These are phyloP conservation scores for Miichthys miiuy DNA, from an alignment of 2,797 vertebrate species.

Conservation along the genomic window DNA sequence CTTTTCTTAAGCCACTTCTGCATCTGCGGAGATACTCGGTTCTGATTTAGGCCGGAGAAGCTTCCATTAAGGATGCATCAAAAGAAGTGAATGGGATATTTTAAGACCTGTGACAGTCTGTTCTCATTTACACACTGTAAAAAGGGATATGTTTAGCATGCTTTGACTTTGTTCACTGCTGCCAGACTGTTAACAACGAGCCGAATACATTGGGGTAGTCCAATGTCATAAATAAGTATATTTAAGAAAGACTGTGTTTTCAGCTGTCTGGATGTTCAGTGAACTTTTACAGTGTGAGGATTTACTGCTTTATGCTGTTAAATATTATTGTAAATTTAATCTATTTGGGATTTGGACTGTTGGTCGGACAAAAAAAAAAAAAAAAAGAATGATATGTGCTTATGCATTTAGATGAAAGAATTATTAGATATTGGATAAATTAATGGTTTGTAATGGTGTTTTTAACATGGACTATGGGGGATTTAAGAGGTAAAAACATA, in stretches of 20 bases:
- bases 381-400: not conserved
- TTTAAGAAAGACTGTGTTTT: not conserved
- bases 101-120: conserved; percentile 64
- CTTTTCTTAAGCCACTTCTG: conserved; percentile 52
- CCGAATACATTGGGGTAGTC: conserved; percentile 31
- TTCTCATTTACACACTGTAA: conserved; percentile 49
- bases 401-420: not conserved
- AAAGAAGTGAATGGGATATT: conserved; percentile 66
- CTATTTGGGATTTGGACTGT: not conserved
- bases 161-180: conserved; percentile 26
- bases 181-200: conserved; percentile 23
- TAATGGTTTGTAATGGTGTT: not conserved
- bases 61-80: conserved; percentile 40
- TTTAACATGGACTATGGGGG: not conserved
- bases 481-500: not conserved
- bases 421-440: not conserved
- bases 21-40: conserved; percentile 37
- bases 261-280: too few relatives aligned
- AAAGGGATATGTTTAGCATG: conserved; percentile 38
- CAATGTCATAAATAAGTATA: conserved; percentile 23
- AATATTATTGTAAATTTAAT: not conserved
- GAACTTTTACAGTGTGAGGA: not conserved
- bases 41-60: conserved; percentile 40
- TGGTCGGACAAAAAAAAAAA: not conserved
- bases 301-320: not conserved